phyloP scores from a whole-genome alignment of 2,797 vertebrate genomes.

The Pachyuromys duprasi region DNA sequence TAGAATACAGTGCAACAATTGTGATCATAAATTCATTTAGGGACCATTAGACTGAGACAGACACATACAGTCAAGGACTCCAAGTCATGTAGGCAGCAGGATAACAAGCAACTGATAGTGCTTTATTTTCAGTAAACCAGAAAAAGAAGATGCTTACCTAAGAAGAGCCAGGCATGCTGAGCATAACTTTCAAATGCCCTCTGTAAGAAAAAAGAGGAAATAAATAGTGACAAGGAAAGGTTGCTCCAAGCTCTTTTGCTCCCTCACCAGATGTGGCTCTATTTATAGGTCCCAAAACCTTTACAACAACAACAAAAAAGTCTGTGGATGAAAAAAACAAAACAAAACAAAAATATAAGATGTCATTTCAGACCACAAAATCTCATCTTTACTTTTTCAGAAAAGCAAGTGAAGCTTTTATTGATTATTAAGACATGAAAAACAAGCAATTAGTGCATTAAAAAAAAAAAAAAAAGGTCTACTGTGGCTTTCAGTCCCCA shows the following conservation, averaged over 20 bases:
- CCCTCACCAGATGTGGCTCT: neutral
- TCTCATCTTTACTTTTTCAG: neutral
- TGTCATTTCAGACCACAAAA: neutral
- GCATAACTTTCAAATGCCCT: constrained; percentile 18
- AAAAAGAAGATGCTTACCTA: neutral
- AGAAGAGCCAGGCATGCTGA: neutral
- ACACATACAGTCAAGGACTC: neutral
- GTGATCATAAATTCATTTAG: constrained; percentile 8
- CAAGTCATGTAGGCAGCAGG: neutral
- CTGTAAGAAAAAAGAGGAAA: neutral
- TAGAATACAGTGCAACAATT: neutral
- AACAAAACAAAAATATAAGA: neutral
- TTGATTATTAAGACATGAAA: neutral
- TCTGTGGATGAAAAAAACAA: neutral
- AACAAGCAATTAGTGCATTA: neutral
- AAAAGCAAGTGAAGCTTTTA: neutral
- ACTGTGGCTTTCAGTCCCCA: constrained; percentile 9
- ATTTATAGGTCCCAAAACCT: neutral
- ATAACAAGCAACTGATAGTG: neutral
- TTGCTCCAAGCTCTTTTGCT: neutral
- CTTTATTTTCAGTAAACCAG: constrained; percentile 45
- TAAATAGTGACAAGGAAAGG: neutral
- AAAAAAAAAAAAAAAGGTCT: neutral
- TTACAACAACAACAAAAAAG: neutral
- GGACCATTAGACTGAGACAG: neutral